Evolutionary conservation across 1,140 invertebrate species (phyloP), one percentile per base, ranked within the genome.

Genomic region (Apocrypta bakeri): DNA sequence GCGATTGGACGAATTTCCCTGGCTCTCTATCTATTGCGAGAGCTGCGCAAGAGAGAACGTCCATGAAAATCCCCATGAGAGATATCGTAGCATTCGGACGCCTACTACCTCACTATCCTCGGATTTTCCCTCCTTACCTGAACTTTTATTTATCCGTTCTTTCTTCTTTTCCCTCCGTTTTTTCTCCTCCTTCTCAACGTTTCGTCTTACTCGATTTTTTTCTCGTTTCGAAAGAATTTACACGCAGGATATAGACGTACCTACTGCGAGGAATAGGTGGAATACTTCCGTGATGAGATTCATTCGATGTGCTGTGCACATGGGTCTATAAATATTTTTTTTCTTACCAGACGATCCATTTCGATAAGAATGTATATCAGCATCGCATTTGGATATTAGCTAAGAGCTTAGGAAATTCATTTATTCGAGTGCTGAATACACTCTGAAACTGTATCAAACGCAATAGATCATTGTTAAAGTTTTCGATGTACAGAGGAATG

Each of bases 201-300:
- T 72, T 42, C 56, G 63, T 48, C 25, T 71, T 71, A n/a, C 17
- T 79, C 27, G 40, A 37, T 80, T 63, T 72, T 80, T 31, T 17
- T 63, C 33, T 56, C 37, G 8, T 56, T 61, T 3, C 8, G 1
- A 69, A 2, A 25, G 48, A n/a, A 21, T 56, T 21, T 56, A 56
- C 48, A 21, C 21, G 48, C 1, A 14, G 14, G 0, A 6, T 17
- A n/a, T 56, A 17, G 21, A 56, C 17, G 48, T 21, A 21, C 1
- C 17, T 6, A 6, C n/a, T 56, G 40, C 40, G 9, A 4, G 0
- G 12, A 61, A 72, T 72, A 64, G 61, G 66, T 25, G 9, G 61
- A 78, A 61, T 37, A 61, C 56, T 61, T 21, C 42, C 33, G 21
- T 33, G 68, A 72, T 80, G 56, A 72, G 69, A 72, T 80, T 56